phyloP scores from a whole-genome alignment of 2,888 invertebrate genomes.

The Schizotus pectinicornis region DNA sequence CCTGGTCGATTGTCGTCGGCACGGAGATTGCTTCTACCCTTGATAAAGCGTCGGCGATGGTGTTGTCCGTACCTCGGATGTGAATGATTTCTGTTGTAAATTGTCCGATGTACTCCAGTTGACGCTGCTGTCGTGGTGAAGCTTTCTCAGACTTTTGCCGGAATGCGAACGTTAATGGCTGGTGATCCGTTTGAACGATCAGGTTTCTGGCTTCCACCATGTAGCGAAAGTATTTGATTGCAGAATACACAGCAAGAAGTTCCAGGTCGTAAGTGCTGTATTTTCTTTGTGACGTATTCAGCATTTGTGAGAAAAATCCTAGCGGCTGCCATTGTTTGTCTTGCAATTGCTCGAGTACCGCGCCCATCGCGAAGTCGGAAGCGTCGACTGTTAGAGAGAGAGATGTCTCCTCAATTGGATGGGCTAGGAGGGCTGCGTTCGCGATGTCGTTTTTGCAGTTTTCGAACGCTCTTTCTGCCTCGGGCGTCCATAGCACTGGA shows the following conservation, averaged over 20 bases:
- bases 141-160: conserved; percentile 36
- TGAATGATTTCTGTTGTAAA: conserved; percentile 48
- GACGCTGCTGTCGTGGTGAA: conserved; percentile 45
- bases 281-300: conserved; percentile 39
- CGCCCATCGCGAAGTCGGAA: conserved; percentile 49
- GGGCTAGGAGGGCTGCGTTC: conserved; percentile 40
- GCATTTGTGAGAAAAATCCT: conserved; percentile 48
- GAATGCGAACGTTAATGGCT: conserved; percentile 47
- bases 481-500: conserved; percentile 5
- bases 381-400: conserved; percentile 42
- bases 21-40: too few species aligned
- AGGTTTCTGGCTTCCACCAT: conserved; percentile 46
- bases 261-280: conserved; percentile 51
- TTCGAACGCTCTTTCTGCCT: conserved; percentile 2
- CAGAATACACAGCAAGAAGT: conserved; percentile 48
- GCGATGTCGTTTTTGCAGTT: conserved; percentile 7
- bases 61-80: conserved; percentile 44
- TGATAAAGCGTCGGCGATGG: conserved; percentile 47
- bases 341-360: conserved; percentile 46
- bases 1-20: too few species aligned
- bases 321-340: conserved; percentile 43
- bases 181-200: conserved; percentile 49
- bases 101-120: conserved; percentile 40
- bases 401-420: conserved; percentile 11
- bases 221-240: conserved; percentile 45